A percentile compares a stretch with the other conserved stretches of the same genome.
Evolutionary conservation across 2,888 invertebrate species (phyloP).

Genomic region (Coleophora flavipennella): DNA sequence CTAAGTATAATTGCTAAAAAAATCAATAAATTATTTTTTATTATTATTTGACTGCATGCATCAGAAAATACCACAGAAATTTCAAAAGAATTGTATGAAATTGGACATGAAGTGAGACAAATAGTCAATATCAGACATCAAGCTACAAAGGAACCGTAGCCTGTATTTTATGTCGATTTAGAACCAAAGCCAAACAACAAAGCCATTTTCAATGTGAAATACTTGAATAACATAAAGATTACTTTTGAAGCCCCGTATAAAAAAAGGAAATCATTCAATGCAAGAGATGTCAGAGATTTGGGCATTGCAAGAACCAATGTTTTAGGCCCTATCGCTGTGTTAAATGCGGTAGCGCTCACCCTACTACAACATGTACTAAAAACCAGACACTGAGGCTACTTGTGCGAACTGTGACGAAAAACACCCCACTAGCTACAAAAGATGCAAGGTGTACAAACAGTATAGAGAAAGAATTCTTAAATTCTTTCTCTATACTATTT

Average conservation of each 20-base stretch:
- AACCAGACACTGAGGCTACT: not conserved
- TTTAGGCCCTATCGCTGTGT: not conserved
- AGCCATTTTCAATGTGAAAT: conserved; percentile 9
- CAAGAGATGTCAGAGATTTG: conserved; percentile 18
- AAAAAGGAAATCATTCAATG: conserved; percentile 16
- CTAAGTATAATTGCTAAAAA: no score
- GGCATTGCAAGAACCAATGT: conserved; percentile 6
- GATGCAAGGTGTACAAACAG: conserved; percentile 7
- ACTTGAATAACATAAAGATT: conserved; percentile 6
- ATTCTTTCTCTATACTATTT: no score
- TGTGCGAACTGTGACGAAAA: not conserved
- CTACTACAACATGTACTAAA: not conserved
- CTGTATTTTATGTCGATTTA: not conserved
- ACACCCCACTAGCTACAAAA: conserved; percentile 16
- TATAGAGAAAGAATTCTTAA: not conserved
- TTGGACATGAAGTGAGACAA: not conserved
- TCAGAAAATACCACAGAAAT: not conserved
- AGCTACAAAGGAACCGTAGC: not conserved
- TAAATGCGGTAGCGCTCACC: not conserved
- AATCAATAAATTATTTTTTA: no score
- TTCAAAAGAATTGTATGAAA: not conserved
- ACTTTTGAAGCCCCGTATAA: conserved; percentile 17
- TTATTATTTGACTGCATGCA: not conserved
- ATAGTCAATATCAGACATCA: not conserved
- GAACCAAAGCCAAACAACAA: not conserved